Evolutionary conservation across 1,140 invertebrate species (phyloP), one percentile per base, ranked within the genome.

Genomic region (Anagrus nilaparvatae): DNA sequence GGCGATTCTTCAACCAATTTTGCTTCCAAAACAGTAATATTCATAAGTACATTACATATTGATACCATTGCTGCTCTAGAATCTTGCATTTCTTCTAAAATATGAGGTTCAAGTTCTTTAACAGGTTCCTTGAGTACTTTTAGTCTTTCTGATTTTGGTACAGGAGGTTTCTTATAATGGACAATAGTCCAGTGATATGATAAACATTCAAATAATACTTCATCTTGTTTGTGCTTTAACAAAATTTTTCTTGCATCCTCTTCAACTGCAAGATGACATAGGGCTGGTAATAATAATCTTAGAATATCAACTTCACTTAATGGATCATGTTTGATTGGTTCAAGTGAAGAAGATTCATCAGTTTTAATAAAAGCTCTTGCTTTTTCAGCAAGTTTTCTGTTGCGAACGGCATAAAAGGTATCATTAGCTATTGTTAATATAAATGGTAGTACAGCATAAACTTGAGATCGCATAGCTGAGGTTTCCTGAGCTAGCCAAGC

Each of bases 401-500:
- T 70, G 54, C 79, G 73, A 53, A 74, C 69, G 0, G 81, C 79
- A 57, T 84, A 78, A 61, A 89, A 88, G 1, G 82, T 82, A 50
- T 88, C 84, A 68, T 89, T 88, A 8, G 81, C 80, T 21, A 88
- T 55, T 19, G 77, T 74, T 27, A 91, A 70, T 46, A 89, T 78
- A 58, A 78, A 89, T 4, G 86, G 87, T 13, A 89, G 58, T 6
- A 89, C 60, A 17, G 78, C 73, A 55, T 86, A 86, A 21, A 93
- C 76, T 59, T 88, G 84, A 25, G 82, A 73, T 27, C 85, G 76
- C 76, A 91, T 83, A 7, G 88, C 84, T n/a, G 81, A 80, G 1
- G 88, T 89, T 69, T 95, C 91, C 69, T 92, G 87, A 3, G 87
- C 84, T 48, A 95, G 63, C 89, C 89, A 94, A 17, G 85, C 81